Evolutionary conservation across 1,140 invertebrate genomes (phyloP).

Genomic region (Ips typographus): DNA sequence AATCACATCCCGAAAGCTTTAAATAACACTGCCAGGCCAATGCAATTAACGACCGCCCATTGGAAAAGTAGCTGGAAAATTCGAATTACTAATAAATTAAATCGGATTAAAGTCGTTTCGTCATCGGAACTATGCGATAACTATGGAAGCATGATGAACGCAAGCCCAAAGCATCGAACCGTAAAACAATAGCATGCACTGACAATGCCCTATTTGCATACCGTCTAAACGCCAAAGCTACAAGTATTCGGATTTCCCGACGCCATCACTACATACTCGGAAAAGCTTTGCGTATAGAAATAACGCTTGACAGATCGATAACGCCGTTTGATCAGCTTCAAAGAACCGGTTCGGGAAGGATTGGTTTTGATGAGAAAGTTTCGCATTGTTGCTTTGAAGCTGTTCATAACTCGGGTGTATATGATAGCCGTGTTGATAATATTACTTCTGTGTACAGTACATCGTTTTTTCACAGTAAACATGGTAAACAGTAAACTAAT

Average conservation of each 20-base stretch:
- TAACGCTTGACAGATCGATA: conserved; percentile 7
- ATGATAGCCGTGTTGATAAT: neutral
- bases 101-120: conserved; percentile 27
- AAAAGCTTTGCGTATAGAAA: conserved; percentile 23
- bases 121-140: conserved; percentile 7
- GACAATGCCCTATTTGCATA: conserved; percentile 22
- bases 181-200: conserved; percentile 22
- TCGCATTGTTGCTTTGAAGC: conserved; percentile 1
- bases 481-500: no score
- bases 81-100: conserved; percentile 5
- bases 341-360: neutral
- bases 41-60: no score
- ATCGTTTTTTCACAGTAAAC: no score
- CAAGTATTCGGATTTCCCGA: conserved; percentile 12
- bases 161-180: conserved; percentile 12
- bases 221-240: conserved; percentile 7
- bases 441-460: no score
- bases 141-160: conserved; percentile 21
- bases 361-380: neutral
- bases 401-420: neutral
- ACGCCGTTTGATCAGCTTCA: conserved; percentile 5
- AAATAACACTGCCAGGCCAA: no score
- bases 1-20: no score
- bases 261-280: conserved; percentile 6
- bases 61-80: neutral